Evolutionary conservation across 2,888 invertebrate genomes (phyloP).

Genomic region (Dolichomitus sp.): DNA sequence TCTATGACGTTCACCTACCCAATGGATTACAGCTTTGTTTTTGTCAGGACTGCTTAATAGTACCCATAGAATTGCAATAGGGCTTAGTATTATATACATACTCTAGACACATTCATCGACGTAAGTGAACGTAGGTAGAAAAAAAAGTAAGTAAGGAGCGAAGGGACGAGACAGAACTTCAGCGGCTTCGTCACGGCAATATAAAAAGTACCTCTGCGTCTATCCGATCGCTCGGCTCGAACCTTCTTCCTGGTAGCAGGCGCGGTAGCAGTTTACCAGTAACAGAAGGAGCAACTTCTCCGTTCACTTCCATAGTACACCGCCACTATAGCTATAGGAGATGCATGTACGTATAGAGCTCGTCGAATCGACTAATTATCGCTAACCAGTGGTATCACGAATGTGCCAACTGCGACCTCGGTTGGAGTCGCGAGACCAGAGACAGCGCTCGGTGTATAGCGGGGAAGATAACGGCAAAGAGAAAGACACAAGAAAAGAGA

Average conservation of each 20-base stretch:
- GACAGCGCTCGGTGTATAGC: neutral
- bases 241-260: constrained; percentile 41
- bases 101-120: neutral
- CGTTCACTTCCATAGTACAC: constrained; percentile 21
- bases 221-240: constrained; percentile 47
- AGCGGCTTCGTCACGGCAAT: constrained; percentile 16
- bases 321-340: neutral
- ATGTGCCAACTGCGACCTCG: constrained; percentile 52
- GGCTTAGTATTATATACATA: neutral
- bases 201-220: constrained; percentile 26
- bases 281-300: constrained; percentile 19
- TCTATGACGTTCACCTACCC: neutral
- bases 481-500: constrained; percentile 68
- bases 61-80: neutral
- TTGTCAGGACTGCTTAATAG: neutral
- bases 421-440: constrained; percentile 17
- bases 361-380: constrained; percentile 65
- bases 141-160: neutral
- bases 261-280: constrained; percentile 25
- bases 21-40: neutral
- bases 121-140: neutral
- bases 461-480: constrained; percentile 53
- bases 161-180: neutral
- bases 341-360: constrained; percentile 24
- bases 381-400: constrained; percentile 62